Evolutionary conservation across 30 jellyfish, hydroid and myxozoan species (phyloP), one percentile per base, ranked within the genome.

Genomic region (Aurelia sp.): DNA sequence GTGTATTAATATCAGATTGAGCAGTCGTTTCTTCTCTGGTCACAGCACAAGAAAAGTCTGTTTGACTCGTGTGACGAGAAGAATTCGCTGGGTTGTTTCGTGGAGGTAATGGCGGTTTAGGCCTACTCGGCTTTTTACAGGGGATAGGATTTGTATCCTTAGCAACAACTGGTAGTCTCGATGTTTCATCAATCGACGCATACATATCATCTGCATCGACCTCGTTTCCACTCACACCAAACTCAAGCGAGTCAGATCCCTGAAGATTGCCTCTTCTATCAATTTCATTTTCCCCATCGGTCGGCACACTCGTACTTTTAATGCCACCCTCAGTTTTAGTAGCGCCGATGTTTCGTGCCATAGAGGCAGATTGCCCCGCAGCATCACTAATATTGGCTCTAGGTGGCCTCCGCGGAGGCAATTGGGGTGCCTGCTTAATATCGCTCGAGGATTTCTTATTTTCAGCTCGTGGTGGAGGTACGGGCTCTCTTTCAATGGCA

Each of bases 121-220:
- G 52, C 22, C 79, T 20, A 53, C 47, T 19, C 13, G 79, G 50
- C 40, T 68, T 47, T 18, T 38, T 31, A 21, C 21, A 1, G 57
- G 61, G 15, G 35, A 41, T 20, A 41, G 74, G 15, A 41, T 35
- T 19, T 24, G 19, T 11, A 21, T 22, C 69, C 27, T 78, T 73
- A n/a, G 80, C 64, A 22, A 20, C n/a, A 24, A 78, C 71, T 17
- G 79, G 69, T 33, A 61, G 3, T 63, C 77, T 62, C 9, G 71
- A 67, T 11, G 89, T 78, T 8, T 78, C 89, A 53, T 78, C 89
- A 31, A 78, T 78, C 2, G 80, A 52, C 24, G 89, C 31, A 20
- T 78, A 78, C 89, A 78, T 3, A 8, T 63, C 89, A 38, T 62
- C 71, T 31, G n/a, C 47, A 18, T 72, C 68, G 13, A 40, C 22